Percentiles rank a stretch among this genome's conserved stretches.
These are phyloP conservation scores for Plebejus anna DNA, from an alignment of 2,888 invertebrate genomes.

Conservation along the genomic window DNA sequence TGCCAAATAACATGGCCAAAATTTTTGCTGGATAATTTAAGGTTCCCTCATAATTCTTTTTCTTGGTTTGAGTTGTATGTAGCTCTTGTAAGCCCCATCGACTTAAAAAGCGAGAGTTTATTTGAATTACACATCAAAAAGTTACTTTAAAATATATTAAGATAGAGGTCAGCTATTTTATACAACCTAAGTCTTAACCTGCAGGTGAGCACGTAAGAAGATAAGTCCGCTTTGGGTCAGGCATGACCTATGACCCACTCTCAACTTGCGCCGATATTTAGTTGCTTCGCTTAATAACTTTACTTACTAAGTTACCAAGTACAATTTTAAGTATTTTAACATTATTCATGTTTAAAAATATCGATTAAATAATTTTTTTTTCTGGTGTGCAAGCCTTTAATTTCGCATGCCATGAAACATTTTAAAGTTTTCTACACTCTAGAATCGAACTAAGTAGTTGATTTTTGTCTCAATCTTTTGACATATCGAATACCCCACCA, in stretches of 20 bases:
- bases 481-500: neutral
- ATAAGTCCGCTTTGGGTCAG: slow-evolving; percentile 17
- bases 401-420: too few relatives aligned
- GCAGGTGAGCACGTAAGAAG: slow-evolving; percentile 14
- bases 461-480: neutral
- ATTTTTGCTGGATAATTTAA: too few relatives aligned
- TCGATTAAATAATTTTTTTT: too few relatives aligned
- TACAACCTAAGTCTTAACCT: slow-evolving; percentile 4
- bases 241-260: slow-evolving; percentile 20
- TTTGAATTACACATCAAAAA: neutral
- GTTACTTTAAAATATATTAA: neutral
- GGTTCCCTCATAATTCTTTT: too few relatives aligned
- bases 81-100: too few relatives aligned
- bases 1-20: too few relatives aligned
- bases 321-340: neutral
- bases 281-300: slow-evolving; percentile 4
- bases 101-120: neutral
- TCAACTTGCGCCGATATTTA: slow-evolving; percentile 11
- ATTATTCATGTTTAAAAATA: neutral
- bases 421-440: too few relatives aligned
- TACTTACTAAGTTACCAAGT: slow-evolving; percentile 2
- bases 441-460: neutral
- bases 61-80: too few relatives aligned
- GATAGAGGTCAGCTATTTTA: neutral
- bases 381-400: too few relatives aligned